Evolutionary conservation across 2,113 vertebrate species (phyloP).

Genomic region (Geothlypis trichas): DNA sequence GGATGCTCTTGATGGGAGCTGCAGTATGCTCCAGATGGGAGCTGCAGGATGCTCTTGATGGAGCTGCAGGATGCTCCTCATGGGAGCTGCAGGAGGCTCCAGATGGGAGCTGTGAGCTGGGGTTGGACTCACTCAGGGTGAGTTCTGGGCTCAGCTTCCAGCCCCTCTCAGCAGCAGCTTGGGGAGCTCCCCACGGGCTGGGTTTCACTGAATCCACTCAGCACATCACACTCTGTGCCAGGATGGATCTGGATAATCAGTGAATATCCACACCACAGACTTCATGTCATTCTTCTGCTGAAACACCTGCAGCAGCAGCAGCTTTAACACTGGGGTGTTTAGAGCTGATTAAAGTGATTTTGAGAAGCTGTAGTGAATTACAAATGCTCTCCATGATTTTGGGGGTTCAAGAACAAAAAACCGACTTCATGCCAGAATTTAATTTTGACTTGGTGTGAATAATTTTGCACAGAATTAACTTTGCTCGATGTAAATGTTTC

Average conservation of each 20-base stretch:
- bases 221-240: not conserved
- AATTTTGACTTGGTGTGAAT: not conserved
- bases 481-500: not conserved
- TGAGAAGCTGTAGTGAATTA: not conserved
- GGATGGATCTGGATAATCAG: not conserved
- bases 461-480: not conserved
- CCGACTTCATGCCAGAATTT: not conserved
- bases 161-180: not conserved
- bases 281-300: not conserved
- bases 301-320: not conserved
- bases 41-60: too few relatives aligned
- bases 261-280: not conserved
- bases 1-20: too few relatives aligned
- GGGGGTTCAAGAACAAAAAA: not conserved
- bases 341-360: not conserved
- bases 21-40: too few relatives aligned
- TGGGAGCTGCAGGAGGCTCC: too few relatives aligned
- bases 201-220: not conserved
- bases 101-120: accelerated
- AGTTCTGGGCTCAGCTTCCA: not conserved
- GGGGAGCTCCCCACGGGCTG: accelerated
- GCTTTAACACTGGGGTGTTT: not conserved
- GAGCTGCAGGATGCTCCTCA: too few relatives aligned
- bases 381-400: not conserved
- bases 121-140: not conserved